Evolutionary conservation across 1,140 invertebrate genomes (phyloP).

Genomic region (Drosophila nasuta): DNA sequence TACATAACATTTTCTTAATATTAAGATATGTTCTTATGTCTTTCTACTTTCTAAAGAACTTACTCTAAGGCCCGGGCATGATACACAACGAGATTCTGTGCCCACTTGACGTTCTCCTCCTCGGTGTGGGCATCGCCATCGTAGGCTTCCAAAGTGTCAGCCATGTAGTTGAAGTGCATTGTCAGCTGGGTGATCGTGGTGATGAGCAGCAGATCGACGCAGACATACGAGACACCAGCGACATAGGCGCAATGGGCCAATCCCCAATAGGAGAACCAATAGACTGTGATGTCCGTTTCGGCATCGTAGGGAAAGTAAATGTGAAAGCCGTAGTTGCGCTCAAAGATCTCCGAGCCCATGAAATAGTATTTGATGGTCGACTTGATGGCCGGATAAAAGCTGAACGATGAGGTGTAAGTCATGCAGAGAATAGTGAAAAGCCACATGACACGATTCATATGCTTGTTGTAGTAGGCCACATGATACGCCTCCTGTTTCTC

Average conservation of each 20-base stretch:
- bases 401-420: conserved; percentile 73
- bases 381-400: conserved; percentile 74
- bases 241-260: conserved; percentile 75
- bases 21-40: no score
- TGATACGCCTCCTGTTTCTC: conserved; percentile 49
- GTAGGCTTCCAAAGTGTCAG: conserved; percentile 56
- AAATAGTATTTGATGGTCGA: conserved; percentile 68
- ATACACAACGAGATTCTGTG: conserved; percentile 57
- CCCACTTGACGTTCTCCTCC: conserved; percentile 61
- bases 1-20: no score
- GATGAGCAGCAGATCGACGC: conserved; percentile 66
- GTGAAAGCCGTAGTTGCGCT: conserved; percentile 69
- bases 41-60: conserved; percentile 9
- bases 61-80: conserved; percentile 62
- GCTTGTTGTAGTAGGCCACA: conserved; percentile 57
- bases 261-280: conserved; percentile 71
- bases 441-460: conserved; percentile 70
- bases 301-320: conserved; percentile 69
- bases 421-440: conserved; percentile 70
- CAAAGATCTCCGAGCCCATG: conserved; percentile 70
- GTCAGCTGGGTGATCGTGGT: conserved; percentile 73
- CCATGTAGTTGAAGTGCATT: conserved; percentile 73
- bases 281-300: conserved; percentile 64
- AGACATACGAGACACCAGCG: conserved; percentile 74
- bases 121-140: conserved; percentile 54